phyloP scores from a whole-genome alignment of 1,140 invertebrate genomes.

The Coenobita brevimanus region DNA sequence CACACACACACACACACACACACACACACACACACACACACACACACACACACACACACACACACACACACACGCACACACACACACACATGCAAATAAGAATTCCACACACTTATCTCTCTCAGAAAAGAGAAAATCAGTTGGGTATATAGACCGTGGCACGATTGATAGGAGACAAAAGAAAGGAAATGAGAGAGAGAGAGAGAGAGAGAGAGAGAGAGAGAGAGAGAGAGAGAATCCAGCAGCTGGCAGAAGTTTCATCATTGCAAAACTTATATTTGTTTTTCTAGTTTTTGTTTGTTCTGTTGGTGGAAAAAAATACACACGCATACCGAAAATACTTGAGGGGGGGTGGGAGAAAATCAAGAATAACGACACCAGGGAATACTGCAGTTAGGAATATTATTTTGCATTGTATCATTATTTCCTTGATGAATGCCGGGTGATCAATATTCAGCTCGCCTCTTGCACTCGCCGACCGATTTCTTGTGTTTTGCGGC shows the following conservation, averaged over 20 bases:
- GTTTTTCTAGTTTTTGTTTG: too few species aligned
- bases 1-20: slow-evolving; percentile 27
- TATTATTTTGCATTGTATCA: too few species aligned
- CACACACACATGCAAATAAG: background rate
- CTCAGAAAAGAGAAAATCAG: background rate
- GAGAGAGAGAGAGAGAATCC: background rate
- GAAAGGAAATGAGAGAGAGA: background rate
- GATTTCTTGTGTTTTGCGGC: too few species aligned
- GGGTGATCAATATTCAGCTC: too few species aligned
- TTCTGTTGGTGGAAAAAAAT: too few species aligned
- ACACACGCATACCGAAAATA: too few species aligned
- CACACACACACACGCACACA: slow-evolving; percentile 14
- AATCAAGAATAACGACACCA: too few species aligned
- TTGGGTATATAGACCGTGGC: background rate
- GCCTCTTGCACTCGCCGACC: too few species aligned
- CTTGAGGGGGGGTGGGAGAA: too few species aligned
- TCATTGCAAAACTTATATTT: too few species aligned
- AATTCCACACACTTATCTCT: background rate
- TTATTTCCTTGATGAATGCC: too few species aligned
- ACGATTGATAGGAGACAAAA: background rate
- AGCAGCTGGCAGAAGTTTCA: background rate
- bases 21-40: slow-evolving; percentile 29
- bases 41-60: slow-evolving; percentile 30
- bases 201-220: slow-evolving; percentile 11
- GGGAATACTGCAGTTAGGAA: too few species aligned